Base-by-base conservation (phyloP, 2,797 vertebrate genomes). In the Coendou prehensilis region DNA sequence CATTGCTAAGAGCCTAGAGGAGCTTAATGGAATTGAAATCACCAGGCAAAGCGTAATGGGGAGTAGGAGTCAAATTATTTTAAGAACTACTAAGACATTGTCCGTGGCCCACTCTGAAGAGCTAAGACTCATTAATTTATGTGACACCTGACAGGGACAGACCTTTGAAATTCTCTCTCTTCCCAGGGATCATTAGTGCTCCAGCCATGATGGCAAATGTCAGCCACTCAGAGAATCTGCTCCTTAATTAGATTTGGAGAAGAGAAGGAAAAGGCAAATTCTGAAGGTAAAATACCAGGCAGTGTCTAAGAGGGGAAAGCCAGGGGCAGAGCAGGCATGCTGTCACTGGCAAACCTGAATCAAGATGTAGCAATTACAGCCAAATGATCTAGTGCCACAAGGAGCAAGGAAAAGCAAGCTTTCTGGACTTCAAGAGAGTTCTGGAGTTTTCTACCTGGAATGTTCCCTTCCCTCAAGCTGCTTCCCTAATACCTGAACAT, bases 1-100 rank as follows among this genome's bases (percentile, higher is more conserved):
- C 54, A 10, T 50, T 82, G 76, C 93, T 95, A 95, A 76, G 1
- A 9, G 18, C 47, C 18, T 81, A 23, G 69, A 91, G 63, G 56
- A 95, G 37, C 26, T 26, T 93, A 86, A 87, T 95, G 61, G 81
- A 94, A 95, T 93, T 56, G 86, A 97, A 95, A 89, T 96, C 97
- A 89, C 71, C 93, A 86, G 28, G 82, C 89, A 93, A 69, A 97
- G 67, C 71, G 54, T 73, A 73, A 52, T 84, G 84, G 63, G 52
- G 57, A 93, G 80, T 88, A 81, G 73, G 89, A 64, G 69, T 87
- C 80, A 83, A 93, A 95, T 95, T 92, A 94, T 96, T 97, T 89
- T 90, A 94, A 82, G 90, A 91, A 75, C 61, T 93, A 69, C 59
- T 91, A 78, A 93, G 76, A 92, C 45, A 69, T 89, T 37, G 59